Evolutionary conservation across 2,113 vertebrate genomes (phyloP).

Genomic region (Podocnemis expansa): DNA sequence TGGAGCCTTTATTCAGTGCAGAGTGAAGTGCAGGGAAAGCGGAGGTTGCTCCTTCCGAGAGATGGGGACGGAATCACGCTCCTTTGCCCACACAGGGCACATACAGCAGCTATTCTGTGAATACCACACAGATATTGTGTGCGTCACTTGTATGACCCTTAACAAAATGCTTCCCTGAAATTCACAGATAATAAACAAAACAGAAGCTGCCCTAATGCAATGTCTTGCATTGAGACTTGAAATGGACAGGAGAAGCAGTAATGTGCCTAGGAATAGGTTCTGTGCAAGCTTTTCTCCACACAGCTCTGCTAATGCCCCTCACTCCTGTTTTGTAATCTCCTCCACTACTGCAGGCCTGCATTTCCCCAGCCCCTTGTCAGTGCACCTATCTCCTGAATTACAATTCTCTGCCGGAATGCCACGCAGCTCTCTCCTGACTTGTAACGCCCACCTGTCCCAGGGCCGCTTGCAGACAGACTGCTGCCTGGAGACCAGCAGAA

Average conservation of each 20-base stretch:
- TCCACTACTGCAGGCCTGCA: not conserved
- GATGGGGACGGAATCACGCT: not conserved
- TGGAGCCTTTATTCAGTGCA: not conserved
- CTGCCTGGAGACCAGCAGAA: not conserved
- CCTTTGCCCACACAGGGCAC: fast-evolving
- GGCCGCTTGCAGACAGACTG: not conserved
- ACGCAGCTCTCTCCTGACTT: not conserved
- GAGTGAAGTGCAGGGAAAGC: not conserved
- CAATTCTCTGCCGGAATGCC: not conserved
- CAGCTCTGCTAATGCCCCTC: not conserved
- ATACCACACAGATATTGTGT: fast-evolving
- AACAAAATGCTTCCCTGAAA: not conserved
- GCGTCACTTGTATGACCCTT: not conserved
- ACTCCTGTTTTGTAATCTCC: not conserved
- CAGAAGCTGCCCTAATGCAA: fast-evolving
- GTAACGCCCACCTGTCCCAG: not conserved
- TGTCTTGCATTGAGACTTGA: fast-evolving
- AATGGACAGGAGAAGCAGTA: not conserved
- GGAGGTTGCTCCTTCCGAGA: not conserved
- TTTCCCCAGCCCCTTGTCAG: not conserved
- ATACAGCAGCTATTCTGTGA: fast-evolving
- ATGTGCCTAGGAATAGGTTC: not conserved
- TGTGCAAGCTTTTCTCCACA: not conserved
- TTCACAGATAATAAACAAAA: not conserved
- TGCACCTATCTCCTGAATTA: not conserved